Evolutionary conservation across 2,113 vertebrate species (phyloP).

Genomic region (Elaphurus davidianus): DNA sequence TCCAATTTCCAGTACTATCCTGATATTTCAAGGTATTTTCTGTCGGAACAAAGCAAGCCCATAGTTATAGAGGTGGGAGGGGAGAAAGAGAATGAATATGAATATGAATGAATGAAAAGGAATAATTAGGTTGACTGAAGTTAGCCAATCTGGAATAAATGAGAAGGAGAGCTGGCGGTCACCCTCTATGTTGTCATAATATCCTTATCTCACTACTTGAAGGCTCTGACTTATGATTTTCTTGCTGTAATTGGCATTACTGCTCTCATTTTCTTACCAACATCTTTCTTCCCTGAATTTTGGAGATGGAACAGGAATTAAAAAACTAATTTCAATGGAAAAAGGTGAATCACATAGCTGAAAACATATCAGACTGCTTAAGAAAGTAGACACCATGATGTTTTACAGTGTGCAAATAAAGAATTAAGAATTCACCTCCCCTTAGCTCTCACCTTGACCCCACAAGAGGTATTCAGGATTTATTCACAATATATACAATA

Average conservation of each 20-base stretch:
- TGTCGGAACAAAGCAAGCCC: neutral
- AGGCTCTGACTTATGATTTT: neutral
- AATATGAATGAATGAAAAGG: neutral
- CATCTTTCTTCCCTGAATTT: constrained; percentile 20
- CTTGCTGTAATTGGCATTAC: neutral
- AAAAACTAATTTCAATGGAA: constrained; percentile 19
- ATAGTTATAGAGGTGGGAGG: neutral
- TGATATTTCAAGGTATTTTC: neutral
- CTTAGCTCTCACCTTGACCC: neutral
- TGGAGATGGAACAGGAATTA: neutral
- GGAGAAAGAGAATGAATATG: neutral
- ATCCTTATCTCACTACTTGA: neutral
- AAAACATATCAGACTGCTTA: neutral
- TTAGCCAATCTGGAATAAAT: neutral
- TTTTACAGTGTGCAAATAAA: constrained; percentile 19
- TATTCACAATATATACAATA: neutral
- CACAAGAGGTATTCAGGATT: neutral
- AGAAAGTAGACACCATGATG: neutral
- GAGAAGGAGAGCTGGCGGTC: neutral
- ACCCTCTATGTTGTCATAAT: neutral
- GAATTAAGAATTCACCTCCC: neutral
- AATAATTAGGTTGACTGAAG: neutral
- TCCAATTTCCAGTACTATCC: neutral
- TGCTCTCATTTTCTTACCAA: neutral
- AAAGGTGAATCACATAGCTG: neutral